Conservation (phyloP, 2,888 invertebrate genomes). For the Actias luna region DNA sequence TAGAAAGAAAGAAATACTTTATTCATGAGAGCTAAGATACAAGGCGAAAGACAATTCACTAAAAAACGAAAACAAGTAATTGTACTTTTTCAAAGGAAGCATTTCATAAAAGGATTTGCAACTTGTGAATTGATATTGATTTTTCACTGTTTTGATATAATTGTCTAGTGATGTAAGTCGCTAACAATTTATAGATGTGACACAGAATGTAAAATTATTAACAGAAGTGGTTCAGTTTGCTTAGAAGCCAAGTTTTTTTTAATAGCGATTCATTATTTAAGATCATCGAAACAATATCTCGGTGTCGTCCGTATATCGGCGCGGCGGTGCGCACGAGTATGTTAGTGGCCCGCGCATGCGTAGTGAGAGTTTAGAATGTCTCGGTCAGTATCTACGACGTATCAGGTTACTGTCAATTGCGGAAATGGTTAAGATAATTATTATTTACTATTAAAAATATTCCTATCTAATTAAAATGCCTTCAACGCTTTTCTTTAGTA, state of each 20-base stretch:
- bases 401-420: constrained; percentile 1
- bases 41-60: no score
- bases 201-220: not conserved
- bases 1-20: no score
- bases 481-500: no score
- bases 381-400: constrained; percentile 9
- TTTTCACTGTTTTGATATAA: no score
- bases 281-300: not conserved
- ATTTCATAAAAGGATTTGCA: no score
- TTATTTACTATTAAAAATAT: not conserved
- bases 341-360: constrained; percentile 56
- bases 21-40: no score
- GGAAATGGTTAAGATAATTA: constrained; percentile 6
- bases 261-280: not conserved
- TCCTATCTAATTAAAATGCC: not conserved
- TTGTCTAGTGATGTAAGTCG: not conserved
- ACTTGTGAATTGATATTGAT: no score
- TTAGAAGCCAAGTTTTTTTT: not conserved
- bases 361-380: constrained; percentile 61
- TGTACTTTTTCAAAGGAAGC: no score
- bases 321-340: constrained; percentile 40
- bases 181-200: not conserved
- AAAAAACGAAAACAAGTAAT: no score
- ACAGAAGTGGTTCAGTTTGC: not conserved
- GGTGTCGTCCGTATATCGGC: not conserved